Conservation (phyloP, 2,888 invertebrate species). For the Hetaerina titia region DNA sequence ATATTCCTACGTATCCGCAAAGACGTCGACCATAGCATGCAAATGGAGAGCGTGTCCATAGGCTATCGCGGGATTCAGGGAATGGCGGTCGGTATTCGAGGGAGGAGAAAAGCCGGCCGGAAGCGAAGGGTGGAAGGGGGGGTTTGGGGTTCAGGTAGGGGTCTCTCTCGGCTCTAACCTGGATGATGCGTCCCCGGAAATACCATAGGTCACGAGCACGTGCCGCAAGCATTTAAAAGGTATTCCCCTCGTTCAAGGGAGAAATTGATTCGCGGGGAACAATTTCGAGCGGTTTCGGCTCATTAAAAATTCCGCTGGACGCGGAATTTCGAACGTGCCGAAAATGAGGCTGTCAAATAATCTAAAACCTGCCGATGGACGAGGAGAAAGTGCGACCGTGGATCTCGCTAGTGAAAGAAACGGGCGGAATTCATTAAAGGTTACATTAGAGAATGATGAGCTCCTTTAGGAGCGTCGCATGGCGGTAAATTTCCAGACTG, state of each 20-base stretch:
- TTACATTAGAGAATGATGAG: not conserved
- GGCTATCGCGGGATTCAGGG: not conserved
- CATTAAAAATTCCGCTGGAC: not conserved
- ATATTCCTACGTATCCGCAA: not conserved
- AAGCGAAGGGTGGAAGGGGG: not conserved
- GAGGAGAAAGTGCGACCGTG: too few relatives aligned
- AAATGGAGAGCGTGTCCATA: not conserved
- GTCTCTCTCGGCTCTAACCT: not conserved
- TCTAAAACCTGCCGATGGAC: not conserved
- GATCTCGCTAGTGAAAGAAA: not conserved
- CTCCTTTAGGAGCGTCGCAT: not conserved
- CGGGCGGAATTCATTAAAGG: not conserved
- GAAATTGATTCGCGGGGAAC: not conserved
- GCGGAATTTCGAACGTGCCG: not conserved
- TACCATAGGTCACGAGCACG: slow-evolving; percentile 15
- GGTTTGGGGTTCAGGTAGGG: not conserved
- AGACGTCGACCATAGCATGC: not conserved
- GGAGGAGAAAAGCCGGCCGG: not conserved
- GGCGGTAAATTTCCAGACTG: not conserved
- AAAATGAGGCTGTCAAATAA: not conserved
- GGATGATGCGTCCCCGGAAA: slow-evolving; percentile 1
- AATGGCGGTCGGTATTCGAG: not conserved
- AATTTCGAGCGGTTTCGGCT: not conserved
- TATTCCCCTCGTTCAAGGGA: not conserved
- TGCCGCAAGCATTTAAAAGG: not conserved